These are phyloP conservation scores for Indicator indicator DNA, from an alignment of 2,113 vertebrate species.

Conservation along the genomic window DNA sequence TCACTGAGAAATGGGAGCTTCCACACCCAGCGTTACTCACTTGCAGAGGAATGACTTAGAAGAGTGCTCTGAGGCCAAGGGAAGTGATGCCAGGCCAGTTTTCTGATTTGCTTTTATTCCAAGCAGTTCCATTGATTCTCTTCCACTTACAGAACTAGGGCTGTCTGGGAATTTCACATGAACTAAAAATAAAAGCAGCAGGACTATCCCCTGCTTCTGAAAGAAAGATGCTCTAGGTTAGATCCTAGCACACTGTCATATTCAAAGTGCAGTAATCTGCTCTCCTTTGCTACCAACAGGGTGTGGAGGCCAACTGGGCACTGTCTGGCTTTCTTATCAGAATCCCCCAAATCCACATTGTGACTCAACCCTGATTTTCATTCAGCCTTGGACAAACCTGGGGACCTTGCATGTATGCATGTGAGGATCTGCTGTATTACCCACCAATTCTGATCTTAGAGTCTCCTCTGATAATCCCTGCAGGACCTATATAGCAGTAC, in stretches of 20 bases:
- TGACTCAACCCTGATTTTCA: neutral
- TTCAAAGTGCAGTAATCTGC: too few species aligned
- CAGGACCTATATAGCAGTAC: neutral
- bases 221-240: neutral
- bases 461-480: neutral
- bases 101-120: conserved; percentile 22
- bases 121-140: neutral
- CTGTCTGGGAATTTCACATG: neutral
- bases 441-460: neutral
- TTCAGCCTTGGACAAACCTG: neutral
- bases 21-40: conserved; percentile 15
- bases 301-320: neutral
- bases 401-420: neutral
- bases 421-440: neutral
- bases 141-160: neutral
- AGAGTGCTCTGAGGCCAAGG: neutral
- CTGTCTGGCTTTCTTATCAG: neutral
- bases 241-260: neutral
- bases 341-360: neutral
- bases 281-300: neutral
- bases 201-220: neutral
- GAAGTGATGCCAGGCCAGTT: neutral
- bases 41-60: neutral
- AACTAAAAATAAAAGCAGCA: neutral
- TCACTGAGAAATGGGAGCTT: neutral